Evolutionary conservation across 1,140 invertebrate genomes (phyloP), one percentile per base, ranked within the genome.

Genomic region (Uloborus diversus): DNA sequence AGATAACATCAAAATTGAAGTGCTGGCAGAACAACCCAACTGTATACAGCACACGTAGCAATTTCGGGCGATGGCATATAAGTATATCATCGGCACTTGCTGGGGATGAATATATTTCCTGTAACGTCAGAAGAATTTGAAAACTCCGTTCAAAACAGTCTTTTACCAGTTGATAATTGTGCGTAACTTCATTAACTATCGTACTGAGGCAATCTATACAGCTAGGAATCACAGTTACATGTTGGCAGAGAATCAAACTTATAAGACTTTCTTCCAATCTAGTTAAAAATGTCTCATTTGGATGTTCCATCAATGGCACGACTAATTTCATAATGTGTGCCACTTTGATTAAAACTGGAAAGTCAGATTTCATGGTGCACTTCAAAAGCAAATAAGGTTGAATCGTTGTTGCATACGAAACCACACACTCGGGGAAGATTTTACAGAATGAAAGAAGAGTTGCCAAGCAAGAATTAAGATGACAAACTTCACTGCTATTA

Each of bases 271-370:
- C 95, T 87, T 99, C 98, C 23, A 99, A 87, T 81, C 97, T 94
- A 3, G 94, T 92, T 66, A 99, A 89, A 88, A 99, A 98, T 79
- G 93, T 93, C 86, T 99, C 96, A 86, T 96, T 97, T 0, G 98
- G 97, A 88, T 99, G 97, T 86, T 98, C 96, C 90, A 99, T 96
- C 23, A 99, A 86, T 0, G 98, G 98, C 17, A 99, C 96, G 17
- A 99, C 96, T 59, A 97, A 87, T 86, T 98, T 96, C 59, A 99
- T 86, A 33, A 96, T 98, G 81, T 91, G 90, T 2, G 94, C 93
- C n/a, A 95, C 94, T 84, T 92, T 92, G 82, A 92, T 92, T 82
- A 95, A 93, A 81, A 95, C 92, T 82, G 92, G 90, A 84, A 93
- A 91, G 84, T 96, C 94, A 33, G 92, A 91, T 82, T 91, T 89